Evolutionary conservation across 2,113 vertebrate genomes (phyloP).

Genomic region (Megaceryle torquata): DNA sequence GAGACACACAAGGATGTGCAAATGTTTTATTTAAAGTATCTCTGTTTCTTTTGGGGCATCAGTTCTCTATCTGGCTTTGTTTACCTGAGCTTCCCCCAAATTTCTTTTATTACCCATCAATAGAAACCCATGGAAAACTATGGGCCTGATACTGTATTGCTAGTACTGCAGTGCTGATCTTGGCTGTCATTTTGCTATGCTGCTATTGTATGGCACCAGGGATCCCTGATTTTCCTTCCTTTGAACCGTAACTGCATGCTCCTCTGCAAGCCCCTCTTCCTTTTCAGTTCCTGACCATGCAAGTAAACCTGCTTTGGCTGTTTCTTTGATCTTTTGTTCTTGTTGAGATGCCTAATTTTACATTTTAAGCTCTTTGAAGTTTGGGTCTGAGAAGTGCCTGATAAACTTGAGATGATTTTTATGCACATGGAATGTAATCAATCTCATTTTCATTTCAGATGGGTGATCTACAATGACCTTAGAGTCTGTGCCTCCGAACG

Average conservation of each 20-base stretch:
- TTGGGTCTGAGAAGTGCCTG: not conserved
- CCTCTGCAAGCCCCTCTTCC: not conserved
- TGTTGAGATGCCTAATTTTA: not conserved
- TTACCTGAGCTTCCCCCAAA: not conserved
- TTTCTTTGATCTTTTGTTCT: not conserved
- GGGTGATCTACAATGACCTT: constrained; percentile 99
- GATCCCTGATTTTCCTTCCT: not conserved
- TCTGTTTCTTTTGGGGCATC: fast-evolving
- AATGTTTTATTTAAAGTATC: not conserved
- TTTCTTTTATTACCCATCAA: not conserved
- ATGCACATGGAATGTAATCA: not conserved
- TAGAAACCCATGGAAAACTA: not conserved
- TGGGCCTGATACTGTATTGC: not conserved
- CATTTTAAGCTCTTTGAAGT: not conserved
- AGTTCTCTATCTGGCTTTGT: not conserved
- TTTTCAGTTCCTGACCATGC: not conserved
- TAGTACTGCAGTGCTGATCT: not conserved
- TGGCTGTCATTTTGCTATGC: not conserved
- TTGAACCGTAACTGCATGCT: not conserved
- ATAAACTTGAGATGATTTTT: not conserved
- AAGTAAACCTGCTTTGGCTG: not conserved
- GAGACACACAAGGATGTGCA: not conserved
- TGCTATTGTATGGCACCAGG: not conserved
- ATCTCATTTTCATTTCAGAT: constrained; percentile 79
- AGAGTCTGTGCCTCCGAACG: constrained; percentile 97